Percentiles rank a stretch among this genome's conserved stretches.
Conservation (phyloP, 2,888 invertebrate genomes). For the Mythimna lalbum region DNA sequence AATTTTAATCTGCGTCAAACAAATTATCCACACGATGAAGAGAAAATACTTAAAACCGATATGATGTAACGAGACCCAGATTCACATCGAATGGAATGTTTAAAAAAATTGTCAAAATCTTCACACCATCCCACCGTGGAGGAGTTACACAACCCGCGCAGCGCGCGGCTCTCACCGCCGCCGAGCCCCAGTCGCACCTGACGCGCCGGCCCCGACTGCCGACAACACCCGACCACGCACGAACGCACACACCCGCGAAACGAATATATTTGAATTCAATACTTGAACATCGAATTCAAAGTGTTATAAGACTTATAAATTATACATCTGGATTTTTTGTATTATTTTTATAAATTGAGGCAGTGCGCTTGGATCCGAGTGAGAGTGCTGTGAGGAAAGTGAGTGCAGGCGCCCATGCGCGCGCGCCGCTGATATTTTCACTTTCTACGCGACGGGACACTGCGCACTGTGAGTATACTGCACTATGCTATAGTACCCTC, state of each 20-base stretch:
- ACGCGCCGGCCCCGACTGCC: constrained; percentile 72
- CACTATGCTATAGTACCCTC: constrained; percentile 60
- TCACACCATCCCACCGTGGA: constrained; percentile 67
- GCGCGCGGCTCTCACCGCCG: constrained; percentile 55
- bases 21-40: constrained; percentile 46
- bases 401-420: constrained; percentile 80
- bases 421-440: constrained; percentile 80
- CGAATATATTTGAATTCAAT: constrained; percentile 70
- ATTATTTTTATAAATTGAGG: constrained; percentile 40
- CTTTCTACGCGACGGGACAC: constrained; percentile 86
- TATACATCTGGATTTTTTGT: constrained; percentile 41
- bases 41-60: constrained; percentile 64
- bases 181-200: constrained; percentile 76
- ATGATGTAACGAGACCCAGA: constrained; percentile 68
- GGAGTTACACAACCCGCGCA: constrained; percentile 68
- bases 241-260: constrained; percentile 40
- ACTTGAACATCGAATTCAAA: constrained; percentile 70
- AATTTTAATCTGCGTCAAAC: constrained; percentile 29
- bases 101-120: constrained; percentile 69
- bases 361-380: constrained; percentile 67
- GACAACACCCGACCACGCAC: constrained; percentile 61
- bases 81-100: constrained; percentile 66
- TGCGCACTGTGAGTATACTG: constrained; percentile 80
- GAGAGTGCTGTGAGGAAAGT: constrained; percentile 83
- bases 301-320: constrained; percentile 36